phyloP scores from a whole-genome alignment of 2,797 vertebrate genomes.

The Petrocephalus sullivani region DNA sequence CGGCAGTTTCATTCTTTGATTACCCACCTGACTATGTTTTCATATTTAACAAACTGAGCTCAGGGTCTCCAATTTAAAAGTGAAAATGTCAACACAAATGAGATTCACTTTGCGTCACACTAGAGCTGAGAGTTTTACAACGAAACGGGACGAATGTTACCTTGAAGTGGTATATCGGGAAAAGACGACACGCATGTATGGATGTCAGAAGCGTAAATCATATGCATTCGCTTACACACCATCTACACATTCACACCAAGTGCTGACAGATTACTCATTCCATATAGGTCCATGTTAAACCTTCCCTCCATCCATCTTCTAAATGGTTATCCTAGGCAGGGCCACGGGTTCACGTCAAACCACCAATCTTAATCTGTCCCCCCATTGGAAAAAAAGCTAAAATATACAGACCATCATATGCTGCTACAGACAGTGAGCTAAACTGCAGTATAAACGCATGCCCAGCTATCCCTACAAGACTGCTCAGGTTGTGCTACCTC shows the following conservation, averaged over 20 bases:
- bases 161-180: neutral
- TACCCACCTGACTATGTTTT: neutral
- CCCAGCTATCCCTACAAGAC: neutral
- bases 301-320: neutral
- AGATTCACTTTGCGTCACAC: neutral
- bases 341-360: neutral
- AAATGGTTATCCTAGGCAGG: neutral
- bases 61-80: neutral
- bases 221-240: neutral
- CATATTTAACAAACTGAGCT: neutral
- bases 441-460: neutral
- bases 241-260: neutral
- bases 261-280: neutral
- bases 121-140: neutral
- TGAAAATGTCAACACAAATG: neutral
- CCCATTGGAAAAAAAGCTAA: neutral
- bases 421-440: neutral
- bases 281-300: neutral
- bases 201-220: neutral
- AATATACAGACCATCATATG: neutral
- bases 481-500: neutral
- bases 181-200: neutral
- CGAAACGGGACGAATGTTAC: neutral
- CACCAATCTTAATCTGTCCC: slow-evolving; percentile 4
- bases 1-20: neutral